Evolutionary conservation across 2,797 vertebrate species (phyloP).

Genomic region (Otolemur crassicaudatus): DNA sequence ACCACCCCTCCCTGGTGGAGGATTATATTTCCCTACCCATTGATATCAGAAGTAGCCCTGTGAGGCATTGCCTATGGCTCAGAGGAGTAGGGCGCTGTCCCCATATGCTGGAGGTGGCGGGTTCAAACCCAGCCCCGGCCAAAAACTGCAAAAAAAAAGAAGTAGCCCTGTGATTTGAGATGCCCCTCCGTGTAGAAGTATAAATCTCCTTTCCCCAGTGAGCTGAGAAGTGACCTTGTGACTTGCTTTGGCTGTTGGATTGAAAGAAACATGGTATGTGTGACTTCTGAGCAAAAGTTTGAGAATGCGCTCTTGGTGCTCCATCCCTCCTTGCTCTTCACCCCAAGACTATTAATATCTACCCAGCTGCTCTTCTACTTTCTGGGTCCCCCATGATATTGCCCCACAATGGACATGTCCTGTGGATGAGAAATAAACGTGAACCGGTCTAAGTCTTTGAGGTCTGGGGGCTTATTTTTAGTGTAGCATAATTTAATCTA

Average conservation of each 20-base stretch:
- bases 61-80: no score
- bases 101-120: no score
- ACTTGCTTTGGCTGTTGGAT: not conserved
- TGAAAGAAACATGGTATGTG: not conserved
- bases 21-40: not conserved
- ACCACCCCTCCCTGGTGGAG: not conserved
- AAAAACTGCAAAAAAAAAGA: no score
- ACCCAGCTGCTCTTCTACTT: not conserved
- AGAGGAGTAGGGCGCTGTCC: no score
- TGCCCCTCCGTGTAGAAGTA: not conserved
- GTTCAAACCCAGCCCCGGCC: no score
- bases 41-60: no score
- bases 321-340: not conserved
- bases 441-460: not conserved
- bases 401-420: rapidly evolving
- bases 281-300: not conserved
- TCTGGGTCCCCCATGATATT: not conserved
- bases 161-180: not conserved
- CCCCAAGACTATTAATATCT: not conserved
- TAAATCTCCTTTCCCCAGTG: not conserved
- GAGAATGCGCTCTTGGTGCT: not conserved
- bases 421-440: not conserved
- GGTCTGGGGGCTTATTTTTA: not conserved
- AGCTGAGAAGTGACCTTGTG: not conserved
- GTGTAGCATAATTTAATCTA: not conserved